Conservation (phyloP, 2,797 vertebrate genomes). For the Oryzias dopingdopingensis region DNA sequence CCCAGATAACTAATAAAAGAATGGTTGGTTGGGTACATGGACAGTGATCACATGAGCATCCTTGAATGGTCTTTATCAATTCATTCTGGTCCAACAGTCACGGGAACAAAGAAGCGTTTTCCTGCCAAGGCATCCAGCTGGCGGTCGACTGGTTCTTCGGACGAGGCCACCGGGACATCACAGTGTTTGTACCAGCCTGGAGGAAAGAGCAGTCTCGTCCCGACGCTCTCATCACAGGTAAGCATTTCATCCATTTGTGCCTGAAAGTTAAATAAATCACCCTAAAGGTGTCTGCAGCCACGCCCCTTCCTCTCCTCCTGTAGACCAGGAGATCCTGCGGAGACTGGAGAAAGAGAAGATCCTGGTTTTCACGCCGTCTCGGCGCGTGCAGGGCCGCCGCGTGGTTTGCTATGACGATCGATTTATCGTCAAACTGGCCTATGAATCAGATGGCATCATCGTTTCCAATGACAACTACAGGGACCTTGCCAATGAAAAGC, state of each 20-base stretch:
- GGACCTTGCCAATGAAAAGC: constrained; percentile 94
- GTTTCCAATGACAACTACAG: constrained; percentile 99
- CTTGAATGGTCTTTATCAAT: not conserved
- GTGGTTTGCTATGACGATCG: constrained; percentile 98
- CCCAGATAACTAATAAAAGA: too few species aligned
- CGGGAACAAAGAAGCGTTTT: constrained; percentile 96
- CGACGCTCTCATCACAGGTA: constrained; percentile 92
- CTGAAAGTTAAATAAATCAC: too few species aligned
- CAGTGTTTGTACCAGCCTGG: constrained; percentile 95
- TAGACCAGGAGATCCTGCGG: constrained; percentile 94
- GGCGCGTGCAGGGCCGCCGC: constrained; percentile 92
- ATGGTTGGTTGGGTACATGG: not conserved
- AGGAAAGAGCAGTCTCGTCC: constrained; percentile 95
- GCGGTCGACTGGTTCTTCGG: constrained; percentile 96
- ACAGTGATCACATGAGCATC: not conserved
- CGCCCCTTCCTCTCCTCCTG: not conserved
- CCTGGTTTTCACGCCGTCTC: constrained; percentile 94
- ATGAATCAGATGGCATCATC: constrained; percentile 95
- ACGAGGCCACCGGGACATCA: constrained; percentile 89
- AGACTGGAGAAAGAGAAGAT: constrained; percentile 95
- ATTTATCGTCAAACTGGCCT: constrained; percentile 96
- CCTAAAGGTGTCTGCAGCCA: too few species aligned
- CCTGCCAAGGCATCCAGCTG: constrained; percentile 93
- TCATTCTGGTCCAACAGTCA: constrained; percentile 79
- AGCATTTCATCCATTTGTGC: constrained; percentile 1